phyloP scores from a whole-genome alignment of 2,888 invertebrate species.

The Drosophila helvetica region DNA sequence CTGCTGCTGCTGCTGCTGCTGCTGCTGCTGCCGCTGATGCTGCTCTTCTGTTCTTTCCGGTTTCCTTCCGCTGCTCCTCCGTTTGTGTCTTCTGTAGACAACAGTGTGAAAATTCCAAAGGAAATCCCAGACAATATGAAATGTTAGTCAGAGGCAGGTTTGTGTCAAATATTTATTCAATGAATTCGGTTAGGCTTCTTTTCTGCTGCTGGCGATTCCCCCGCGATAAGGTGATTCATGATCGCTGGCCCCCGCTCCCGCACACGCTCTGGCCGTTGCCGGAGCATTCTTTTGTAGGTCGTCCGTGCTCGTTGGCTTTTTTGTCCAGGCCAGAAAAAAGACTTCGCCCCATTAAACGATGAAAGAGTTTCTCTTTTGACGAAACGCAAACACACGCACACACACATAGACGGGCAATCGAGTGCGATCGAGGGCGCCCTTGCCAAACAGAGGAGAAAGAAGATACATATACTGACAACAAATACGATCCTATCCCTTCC shows the following conservation, averaged over 20 bases:
- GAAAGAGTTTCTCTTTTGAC: slow-evolving; percentile 33
- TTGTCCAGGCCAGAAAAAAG: slow-evolving; percentile 17
- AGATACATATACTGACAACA: background rate
- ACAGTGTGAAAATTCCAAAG: background rate
- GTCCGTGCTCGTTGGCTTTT: background rate
- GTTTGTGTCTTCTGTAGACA: background rate
- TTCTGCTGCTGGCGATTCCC: background rate
- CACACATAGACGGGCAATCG: too few relatives aligned
- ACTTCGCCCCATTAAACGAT: background rate
- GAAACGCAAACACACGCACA: background rate
- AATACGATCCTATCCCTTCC: background rate
- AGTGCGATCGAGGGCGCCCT: slow-evolving; percentile 1
- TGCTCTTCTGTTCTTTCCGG: background rate
- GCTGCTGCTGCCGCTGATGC: background rate
- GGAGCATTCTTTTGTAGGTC: slow-evolving; percentile 42
- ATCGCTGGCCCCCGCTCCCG: background rate
- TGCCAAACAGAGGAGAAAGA: background rate
- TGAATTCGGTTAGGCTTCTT: background rate
- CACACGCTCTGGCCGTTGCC: background rate
- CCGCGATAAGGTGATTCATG: background rate
- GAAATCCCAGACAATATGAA: background rate
- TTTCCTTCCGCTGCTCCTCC: background rate
- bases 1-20: too few relatives aligned
- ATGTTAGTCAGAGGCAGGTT: background rate
- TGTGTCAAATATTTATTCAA: background rate